These are phyloP conservation scores for Phorcus lineatus DNA, from an alignment of 2,888 invertebrate genomes.

Conservation along the genomic window DNA sequence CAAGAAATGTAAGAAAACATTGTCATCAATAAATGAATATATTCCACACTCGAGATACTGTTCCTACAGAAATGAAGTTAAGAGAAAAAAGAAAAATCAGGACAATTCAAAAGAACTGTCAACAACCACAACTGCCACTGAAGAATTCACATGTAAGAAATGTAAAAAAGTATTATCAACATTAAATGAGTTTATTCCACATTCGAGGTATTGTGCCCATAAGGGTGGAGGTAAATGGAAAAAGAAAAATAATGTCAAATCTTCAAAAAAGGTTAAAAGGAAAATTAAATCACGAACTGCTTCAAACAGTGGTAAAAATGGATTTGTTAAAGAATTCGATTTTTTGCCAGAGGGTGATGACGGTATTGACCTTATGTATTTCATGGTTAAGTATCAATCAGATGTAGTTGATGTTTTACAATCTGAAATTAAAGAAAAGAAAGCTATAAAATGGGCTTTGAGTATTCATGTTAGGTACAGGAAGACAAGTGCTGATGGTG, in stretches of 20 bases:
- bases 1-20: too few relatives aligned
- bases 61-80: background rate
- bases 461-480: background rate
- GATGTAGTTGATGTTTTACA: background rate
- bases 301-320: background rate
- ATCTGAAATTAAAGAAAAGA: background rate
- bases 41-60: background rate
- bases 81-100: background rate
- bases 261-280: too few relatives aligned
- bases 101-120: background rate
- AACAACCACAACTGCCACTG: background rate
- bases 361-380: background rate
- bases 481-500: background rate
- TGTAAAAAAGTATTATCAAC: too few relatives aligned
- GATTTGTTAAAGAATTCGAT: background rate
- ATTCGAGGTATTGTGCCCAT: too few relatives aligned
- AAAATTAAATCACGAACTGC: too few relatives aligned
- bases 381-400: background rate
- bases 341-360: background rate
- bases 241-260: too few relatives aligned
- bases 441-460: background rate
- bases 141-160: too few relatives aligned
- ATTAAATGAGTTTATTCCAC: too few relatives aligned
- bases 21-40: too few relatives aligned
- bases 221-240: too few relatives aligned